A percentile compares a stretch with the other conserved stretches of the same genome.
phyloP scores from a whole-genome alignment of 2,113 vertebrate species.

The Coryphaenoides rupestris region DNA sequence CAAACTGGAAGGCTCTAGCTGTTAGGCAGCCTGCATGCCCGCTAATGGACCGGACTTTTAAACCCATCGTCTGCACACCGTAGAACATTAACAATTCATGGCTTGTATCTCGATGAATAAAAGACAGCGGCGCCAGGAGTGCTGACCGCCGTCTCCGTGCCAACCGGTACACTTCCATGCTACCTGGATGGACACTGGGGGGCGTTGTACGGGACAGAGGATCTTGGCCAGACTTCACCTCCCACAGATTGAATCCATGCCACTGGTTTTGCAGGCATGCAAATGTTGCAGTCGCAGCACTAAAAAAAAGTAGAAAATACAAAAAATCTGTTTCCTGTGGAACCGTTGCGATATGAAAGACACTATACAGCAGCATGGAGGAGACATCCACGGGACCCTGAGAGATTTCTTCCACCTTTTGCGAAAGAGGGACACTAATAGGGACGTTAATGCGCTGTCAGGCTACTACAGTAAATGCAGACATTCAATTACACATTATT shows the following conservation, averaged over 20 bases:
- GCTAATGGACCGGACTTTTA: no score
- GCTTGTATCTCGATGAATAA: conserved; percentile 26
- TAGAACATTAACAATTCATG: conserved; percentile 6
- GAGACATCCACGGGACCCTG: neutral
- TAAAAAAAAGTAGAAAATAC: neutral
- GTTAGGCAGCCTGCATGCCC: no score
- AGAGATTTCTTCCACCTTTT: no score
- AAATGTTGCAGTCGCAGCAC: conserved; percentile 48
- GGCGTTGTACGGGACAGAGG: conserved; percentile 51
- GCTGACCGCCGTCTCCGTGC: conserved; percentile 28
- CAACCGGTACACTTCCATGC: conserved; percentile 27
- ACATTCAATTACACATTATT: no score
- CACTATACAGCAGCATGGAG: conserved; percentile 40
- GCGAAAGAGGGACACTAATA: no score
- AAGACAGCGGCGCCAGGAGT: conserved; percentile 16
- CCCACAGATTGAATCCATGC: conserved; percentile 40
- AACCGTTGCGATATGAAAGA: conserved; percentile 44
- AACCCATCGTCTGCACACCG: neutral
- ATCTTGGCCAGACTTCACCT: conserved; percentile 53
- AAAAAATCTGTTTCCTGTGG: conserved; percentile 54
- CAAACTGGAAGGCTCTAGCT: neutral
- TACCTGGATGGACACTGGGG: conserved; percentile 43
- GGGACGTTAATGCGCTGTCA: no score
- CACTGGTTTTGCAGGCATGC: conserved; percentile 51
- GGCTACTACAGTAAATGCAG: no score